Conservation (phyloP, 1,140 invertebrate genomes). For the Lepidurus packardi region DNA sequence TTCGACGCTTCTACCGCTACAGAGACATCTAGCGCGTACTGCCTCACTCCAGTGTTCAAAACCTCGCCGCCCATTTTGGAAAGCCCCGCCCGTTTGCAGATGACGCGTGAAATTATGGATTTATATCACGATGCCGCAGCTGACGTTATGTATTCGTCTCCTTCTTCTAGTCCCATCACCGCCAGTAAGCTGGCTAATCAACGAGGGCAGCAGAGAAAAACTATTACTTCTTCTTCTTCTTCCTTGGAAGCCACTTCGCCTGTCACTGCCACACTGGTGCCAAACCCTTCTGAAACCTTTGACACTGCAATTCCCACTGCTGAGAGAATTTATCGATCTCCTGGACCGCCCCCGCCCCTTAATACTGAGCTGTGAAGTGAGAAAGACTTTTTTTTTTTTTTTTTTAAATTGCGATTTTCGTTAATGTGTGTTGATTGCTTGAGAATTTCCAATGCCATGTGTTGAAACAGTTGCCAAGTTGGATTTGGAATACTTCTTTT, state of each 20-base stretch:
- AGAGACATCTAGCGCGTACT: constrained; percentile 30
- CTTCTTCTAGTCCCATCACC: not conserved
- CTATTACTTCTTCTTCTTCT: constrained; percentile 23
- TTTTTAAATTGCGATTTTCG: not conserved
- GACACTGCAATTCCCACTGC: not conserved
- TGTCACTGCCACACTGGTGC: constrained; percentile 18
- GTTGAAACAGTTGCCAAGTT: not conserved
- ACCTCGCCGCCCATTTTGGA: not conserved
- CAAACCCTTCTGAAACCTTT: not conserved
- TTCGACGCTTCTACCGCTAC: constrained; percentile 19
- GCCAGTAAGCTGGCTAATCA: constrained; percentile 23
- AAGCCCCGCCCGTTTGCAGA: not conserved
- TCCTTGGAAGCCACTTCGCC: constrained; percentile 13
- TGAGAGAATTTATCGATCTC: not conserved
- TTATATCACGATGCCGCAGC: constrained; percentile 32
- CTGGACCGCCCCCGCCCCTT: constrained; percentile 17
- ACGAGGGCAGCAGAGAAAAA: not conserved
- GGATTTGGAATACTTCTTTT: constrained; percentile 13
- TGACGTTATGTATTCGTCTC: constrained; percentile 14
- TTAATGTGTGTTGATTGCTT: not conserved
- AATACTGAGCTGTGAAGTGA: constrained; percentile 25
- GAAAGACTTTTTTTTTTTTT: not conserved
- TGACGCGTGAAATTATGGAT: constrained; percentile 32
- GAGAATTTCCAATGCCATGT: not conserved
- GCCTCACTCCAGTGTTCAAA: constrained; percentile 29